Base-by-base conservation (phyloP, 2,797 vertebrate species). In the Apogon talboti region DNA sequence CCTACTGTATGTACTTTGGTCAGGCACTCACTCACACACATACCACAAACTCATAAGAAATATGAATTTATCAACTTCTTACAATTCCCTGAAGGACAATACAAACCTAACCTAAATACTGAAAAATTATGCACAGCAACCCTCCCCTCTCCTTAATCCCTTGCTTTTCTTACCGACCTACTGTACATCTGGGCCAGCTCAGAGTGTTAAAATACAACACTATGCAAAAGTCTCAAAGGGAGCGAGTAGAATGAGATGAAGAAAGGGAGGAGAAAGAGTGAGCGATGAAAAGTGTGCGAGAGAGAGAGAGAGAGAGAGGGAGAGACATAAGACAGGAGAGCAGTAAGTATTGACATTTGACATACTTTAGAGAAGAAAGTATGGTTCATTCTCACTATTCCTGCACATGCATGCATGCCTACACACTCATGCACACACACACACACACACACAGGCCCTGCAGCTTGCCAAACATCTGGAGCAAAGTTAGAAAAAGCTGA, bases 401-500 rank as follows among this genome's bases (percentile, higher is more conserved):
- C 50, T 76, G 61, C 71, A 79, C 60, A 82, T 70, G 67, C 73
- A 71, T 62, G 56, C 74, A 76, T 51, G 42, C 45, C 50, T 49
- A 68, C 68, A 80, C 76, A 65, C 78, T 30, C 60, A 69, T 60
- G 42, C 57, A 69, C 57, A 40, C 57, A 30, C 30, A 52, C 51
- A 48, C 54, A 66, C 55, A 70, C 79, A 58, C 78, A 76, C 74
- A 74, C 76, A 66, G 68, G 66, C 70, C 57, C 43, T 35, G 66
- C 61, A 56, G 82, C 66, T 37, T 89, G 89, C 87, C 87, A 92
- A 90, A 94, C 92, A 93, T 93, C 92, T 94, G 93, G 91, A 92
- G 82, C 79, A 59, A 71, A 86, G 89, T 90, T 88, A 86, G 78
- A 90, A 92, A 86, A 83, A 52, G 75, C 89, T 88, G 88, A 92